phyloP scores from a whole-genome alignment of 2,113 vertebrate species.

The Antigone vipio region DNA sequence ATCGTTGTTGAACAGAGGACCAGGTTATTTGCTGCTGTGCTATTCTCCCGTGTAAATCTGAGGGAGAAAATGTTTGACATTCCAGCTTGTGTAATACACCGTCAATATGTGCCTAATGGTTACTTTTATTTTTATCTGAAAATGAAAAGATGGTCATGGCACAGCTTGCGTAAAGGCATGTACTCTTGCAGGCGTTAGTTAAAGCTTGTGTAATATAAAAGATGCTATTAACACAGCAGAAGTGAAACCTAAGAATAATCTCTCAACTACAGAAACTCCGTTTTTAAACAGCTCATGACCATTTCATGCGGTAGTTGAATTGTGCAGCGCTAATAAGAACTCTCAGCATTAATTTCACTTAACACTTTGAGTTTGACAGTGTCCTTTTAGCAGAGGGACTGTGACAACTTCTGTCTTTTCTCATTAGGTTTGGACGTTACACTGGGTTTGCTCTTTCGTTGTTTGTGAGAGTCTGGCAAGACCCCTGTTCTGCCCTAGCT shows the following conservation, averaged over 20 bases:
- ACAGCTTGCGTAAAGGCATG: slow-evolving; percentile 31
- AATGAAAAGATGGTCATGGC: not conserved
- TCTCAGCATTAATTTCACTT: not conserved
- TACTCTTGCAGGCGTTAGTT: not conserved
- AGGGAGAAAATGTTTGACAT: slow-evolving; percentile 56
- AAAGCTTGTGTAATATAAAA: not conserved
- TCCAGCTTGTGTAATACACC: slow-evolving; percentile 59
- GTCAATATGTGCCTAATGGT: slow-evolving; percentile 65
- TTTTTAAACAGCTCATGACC: not conserved
- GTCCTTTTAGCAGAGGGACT: not conserved
- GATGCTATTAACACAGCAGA: not conserved
- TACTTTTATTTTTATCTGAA: slow-evolving; percentile 38
- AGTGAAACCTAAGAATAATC: not conserved
- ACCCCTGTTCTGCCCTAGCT: not conserved
- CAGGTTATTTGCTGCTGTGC: slow-evolving; percentile 73
- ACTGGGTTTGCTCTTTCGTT: not conserved
- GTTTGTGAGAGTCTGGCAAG: not conserved
- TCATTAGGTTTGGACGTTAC: not conserved
- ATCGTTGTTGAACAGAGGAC: slow-evolving; percentile 60
- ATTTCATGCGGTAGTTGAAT: not conserved
- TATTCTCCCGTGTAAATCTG: slow-evolving; percentile 69
- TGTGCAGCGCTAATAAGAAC: not conserved
- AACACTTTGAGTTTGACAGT: not conserved
- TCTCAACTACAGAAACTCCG: not conserved
- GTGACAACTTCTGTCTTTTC: not conserved